Conservation (phyloP, 2,797 vertebrate genomes). For the Diglossa cyanea region DNA sequence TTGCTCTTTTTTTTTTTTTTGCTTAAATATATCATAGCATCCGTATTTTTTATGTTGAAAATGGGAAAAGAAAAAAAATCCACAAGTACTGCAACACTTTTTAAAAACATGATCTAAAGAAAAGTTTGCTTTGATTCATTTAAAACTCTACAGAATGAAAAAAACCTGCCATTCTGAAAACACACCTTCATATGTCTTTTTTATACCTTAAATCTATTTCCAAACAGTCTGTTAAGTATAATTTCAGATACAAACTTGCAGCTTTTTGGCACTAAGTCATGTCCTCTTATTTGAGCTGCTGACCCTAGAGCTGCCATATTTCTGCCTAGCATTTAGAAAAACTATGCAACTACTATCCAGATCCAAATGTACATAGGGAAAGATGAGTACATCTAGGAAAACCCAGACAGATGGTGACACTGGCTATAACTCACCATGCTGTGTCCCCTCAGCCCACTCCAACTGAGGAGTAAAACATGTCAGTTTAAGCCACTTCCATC, state of each 20-base stretch:
- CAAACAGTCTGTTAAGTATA: not conserved
- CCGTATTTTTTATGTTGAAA: not conserved
- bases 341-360: not conserved
- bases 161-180: not conserved
- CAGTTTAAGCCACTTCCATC: slow-evolving; percentile 15
- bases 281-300: not conserved
- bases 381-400: not conserved
- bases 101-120: not conserved
- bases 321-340: not conserved
- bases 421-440: not conserved
- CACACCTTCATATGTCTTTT: not conserved
- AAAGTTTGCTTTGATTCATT: not conserved
- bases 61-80: not conserved
- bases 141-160: not conserved
- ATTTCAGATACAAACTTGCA: not conserved
- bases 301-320: not conserved
- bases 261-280: not conserved
- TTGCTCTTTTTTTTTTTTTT: not conserved
- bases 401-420: not conserved
- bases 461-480: not conserved
- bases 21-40: not conserved
- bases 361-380: not conserved
- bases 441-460: not conserved
- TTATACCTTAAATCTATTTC: not conserved
- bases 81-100: not conserved